Conservation (phyloP, 2,797 vertebrate species). For the Catostomus latipinnis region DNA sequence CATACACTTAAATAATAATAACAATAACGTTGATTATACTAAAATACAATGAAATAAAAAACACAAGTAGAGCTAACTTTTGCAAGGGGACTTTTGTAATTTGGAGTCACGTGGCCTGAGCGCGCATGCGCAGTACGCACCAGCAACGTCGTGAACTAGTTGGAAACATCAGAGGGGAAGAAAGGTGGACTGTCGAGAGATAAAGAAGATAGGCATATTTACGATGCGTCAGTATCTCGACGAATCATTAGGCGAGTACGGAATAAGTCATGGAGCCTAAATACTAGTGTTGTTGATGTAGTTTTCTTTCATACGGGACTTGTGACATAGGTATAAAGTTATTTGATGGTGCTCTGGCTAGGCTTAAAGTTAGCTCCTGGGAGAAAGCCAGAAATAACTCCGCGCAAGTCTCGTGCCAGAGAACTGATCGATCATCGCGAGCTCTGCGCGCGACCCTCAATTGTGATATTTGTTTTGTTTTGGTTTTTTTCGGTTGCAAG, state of each 20-base stretch:
- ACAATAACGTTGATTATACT: no score
- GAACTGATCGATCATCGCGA: neutral
- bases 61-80: no score
- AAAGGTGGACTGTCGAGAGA: constrained; percentile 28
- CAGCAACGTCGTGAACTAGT: constrained; percentile 25
- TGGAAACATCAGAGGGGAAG: constrained; percentile 24
- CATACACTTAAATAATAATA: no score
- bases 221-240: neutral
- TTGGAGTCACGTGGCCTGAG: constrained; percentile 6
- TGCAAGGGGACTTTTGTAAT: no score
- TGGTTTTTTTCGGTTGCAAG: neutral
- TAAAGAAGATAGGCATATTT: neutral
- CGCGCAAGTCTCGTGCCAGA: constrained; percentile 7
- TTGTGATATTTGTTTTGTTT: neutral
- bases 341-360: neutral
- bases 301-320: constrained; percentile 4
- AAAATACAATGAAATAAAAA: no score
- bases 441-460: neutral
- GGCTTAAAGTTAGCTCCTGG: constrained; percentile 40
- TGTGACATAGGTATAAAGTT: constrained; percentile 6
- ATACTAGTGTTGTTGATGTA: neutral
- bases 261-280: neutral
- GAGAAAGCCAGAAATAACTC: constrained; percentile 30
- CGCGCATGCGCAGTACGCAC: neutral
- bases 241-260: neutral